phyloP scores from a whole-genome alignment of 2,888 invertebrate species.

The Volucella zonaria region DNA sequence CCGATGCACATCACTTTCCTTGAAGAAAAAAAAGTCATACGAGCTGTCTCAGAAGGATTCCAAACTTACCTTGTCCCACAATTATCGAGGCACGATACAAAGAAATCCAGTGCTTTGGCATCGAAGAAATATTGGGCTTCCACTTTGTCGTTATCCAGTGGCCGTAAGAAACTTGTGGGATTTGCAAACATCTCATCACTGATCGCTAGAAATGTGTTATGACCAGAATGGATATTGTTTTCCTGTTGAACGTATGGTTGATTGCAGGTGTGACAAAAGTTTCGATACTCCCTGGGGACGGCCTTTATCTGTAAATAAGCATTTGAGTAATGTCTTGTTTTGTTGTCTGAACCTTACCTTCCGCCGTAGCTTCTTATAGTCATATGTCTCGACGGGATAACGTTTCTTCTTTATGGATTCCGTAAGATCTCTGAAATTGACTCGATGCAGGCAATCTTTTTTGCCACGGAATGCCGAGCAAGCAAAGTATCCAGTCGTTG shows the following conservation, averaged over 20 bases:
- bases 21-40: constrained; percentile 76
- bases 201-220: constrained; percentile 84
- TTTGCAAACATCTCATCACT: constrained; percentile 85
- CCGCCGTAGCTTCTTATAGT: constrained; percentile 63
- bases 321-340: too few relatives aligned
- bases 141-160: constrained; percentile 88
- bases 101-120: constrained; percentile 86
- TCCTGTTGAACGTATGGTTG: constrained; percentile 82
- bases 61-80: constrained; percentile 85
- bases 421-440: constrained; percentile 78
- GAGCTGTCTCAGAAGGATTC: too few relatives aligned
- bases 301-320: constrained; percentile 44
- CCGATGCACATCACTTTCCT: constrained; percentile 93
- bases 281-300: constrained; percentile 81
- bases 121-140: constrained; percentile 96
- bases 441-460: constrained; percentile 89
- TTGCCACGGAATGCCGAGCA: constrained; percentile 93
- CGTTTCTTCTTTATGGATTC: constrained; percentile 54
- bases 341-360: constrained; percentile 55
- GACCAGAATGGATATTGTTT: constrained; percentile 84
- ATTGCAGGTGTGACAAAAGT: constrained; percentile 87
- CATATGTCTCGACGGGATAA: constrained; percentile 65
- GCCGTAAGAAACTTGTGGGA: constrained; percentile 87
- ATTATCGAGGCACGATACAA: constrained; percentile 85
- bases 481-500: constrained; percentile 85